Percentiles rank a stretch among this genome's conserved stretches.
phyloP scores from a whole-genome alignment of 1,140 invertebrate species.

The Neelides sp. region DNA sequence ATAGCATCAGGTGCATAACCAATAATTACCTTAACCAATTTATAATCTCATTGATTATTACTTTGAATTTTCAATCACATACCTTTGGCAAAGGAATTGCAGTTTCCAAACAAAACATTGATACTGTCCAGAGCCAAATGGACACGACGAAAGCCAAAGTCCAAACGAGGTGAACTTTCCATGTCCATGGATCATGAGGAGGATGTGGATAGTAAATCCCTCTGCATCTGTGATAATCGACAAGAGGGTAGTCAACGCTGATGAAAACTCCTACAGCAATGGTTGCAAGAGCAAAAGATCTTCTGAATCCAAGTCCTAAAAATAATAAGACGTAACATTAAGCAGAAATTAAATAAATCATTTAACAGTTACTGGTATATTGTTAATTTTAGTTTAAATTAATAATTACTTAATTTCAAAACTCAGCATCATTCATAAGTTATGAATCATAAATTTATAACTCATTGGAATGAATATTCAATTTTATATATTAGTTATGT shows the following conservation, averaged over 20 bases:
- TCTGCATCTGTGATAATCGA: slow-evolving; percentile 47
- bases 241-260: slow-evolving; percentile 47
- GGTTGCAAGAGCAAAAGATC: slow-evolving; percentile 17
- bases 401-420: neutral
- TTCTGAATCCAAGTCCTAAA: slow-evolving; percentile 20
- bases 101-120: slow-evolving; percentile 25
- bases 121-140: slow-evolving; percentile 28
- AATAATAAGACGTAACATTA: neutral
- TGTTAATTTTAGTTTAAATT: too few relatives aligned
- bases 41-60: neutral
- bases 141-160: slow-evolving; percentile 42
- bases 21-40: too few relatives aligned
- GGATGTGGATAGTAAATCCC: slow-evolving; percentile 36
- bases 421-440: neutral
- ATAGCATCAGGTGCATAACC: too few relatives aligned
- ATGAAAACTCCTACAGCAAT: slow-evolving; percentile 39
- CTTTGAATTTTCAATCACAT: neutral
- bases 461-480: too few relatives aligned
- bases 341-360: slow-evolving; percentile 4
- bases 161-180: slow-evolving; percentile 44
- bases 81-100: slow-evolving; percentile 18
- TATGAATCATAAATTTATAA: too few relatives aligned
- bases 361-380: neutral
- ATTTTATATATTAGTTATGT: too few relatives aligned
- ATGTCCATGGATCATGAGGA: slow-evolving; percentile 33